Evolutionary conservation across 2,797 vertebrate genomes (phyloP), one percentile per base, ranked within the genome.

Genomic region (Eulemur coronatus): DNA sequence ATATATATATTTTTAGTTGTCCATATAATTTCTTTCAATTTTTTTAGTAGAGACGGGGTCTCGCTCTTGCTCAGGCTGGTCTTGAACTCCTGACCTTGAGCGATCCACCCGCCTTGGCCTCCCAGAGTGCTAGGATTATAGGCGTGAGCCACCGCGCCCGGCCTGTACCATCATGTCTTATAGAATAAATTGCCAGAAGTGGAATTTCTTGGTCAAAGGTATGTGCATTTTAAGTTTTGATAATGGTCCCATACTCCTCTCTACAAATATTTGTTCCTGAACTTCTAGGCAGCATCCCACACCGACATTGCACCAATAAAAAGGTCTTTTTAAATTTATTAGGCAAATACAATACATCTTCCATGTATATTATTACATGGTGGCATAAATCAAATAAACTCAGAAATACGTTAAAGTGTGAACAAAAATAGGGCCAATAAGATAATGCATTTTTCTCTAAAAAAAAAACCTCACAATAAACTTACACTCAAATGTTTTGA

Each of bases 121-220:
- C 41, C 41, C 41, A 41, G 41, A 41, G 41, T 41, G 41, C 5
- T 41, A 41, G 41, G 41, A 41, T 41, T 41, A 41, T 41, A 41
- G 41, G 41, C 41, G 5, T 41, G 41, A 41, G 41, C 41, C 41
- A 41, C 41, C 41, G 5, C 41, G 41, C 41, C 41, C 41, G 41
- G 41, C 41, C 41, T 93, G 8, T 79, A 57, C 28, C 85, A 50
- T 78, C 43, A 43, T 43, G 9, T 43, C 43, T 43, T 75, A 1
- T 48, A 81, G 48, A 95, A 97, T 52, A 91, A 89, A 78, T 69
- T 55, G 28, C 67, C 57, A 43, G 26, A 87, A 84, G 46, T 92
- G 14, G 35, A 67, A 70, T 85, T 91, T 93, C 73, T 91, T 38
- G 79, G 73, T 85, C 61, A 82, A 95, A 76, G 38, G 8, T 67